Conservation (phyloP, 1,140 invertebrate genomes). For the Procambarus virginalis region DNA sequence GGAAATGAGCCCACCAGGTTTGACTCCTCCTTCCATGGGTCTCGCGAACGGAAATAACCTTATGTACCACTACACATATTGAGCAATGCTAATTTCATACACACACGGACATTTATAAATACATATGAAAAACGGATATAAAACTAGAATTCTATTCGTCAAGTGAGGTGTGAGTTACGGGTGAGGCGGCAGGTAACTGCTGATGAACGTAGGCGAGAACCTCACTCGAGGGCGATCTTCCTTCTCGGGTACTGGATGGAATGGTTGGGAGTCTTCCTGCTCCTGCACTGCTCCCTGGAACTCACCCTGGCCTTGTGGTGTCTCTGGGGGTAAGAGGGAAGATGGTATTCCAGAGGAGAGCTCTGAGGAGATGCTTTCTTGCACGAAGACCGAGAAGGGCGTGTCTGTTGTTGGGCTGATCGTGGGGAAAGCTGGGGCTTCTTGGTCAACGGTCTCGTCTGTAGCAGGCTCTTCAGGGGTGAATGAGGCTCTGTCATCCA, state of each 20-base stretch:
- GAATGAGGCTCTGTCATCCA: neutral
- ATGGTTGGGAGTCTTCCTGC: neutral
- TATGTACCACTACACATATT: neutral
- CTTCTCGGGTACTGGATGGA: neutral
- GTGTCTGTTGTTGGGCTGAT: neutral
- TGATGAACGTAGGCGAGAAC: neutral
- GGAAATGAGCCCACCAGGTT: neutral
- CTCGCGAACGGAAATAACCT: neutral
- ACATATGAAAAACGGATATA: neutral
- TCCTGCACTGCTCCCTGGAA: neutral
- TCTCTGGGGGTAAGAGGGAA: neutral
- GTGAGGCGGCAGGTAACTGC: neutral
- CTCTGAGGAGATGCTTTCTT: neutral
- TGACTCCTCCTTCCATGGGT: neutral
- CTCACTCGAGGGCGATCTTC: neutral
- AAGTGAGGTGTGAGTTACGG: neutral
- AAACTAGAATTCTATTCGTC: neutral
- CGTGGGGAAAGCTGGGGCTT: neutral
- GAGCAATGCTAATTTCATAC: neutral
- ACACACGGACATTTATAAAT: neutral
- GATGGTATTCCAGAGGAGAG: neutral
- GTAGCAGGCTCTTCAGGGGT: neutral
- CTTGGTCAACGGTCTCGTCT: neutral
- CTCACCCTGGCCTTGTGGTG: neutral
- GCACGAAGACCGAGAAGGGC: neutral